These are phyloP conservation scores for Monoplex corrugatus DNA, from an alignment of 2,888 invertebrate species.

Conservation along the genomic window DNA sequence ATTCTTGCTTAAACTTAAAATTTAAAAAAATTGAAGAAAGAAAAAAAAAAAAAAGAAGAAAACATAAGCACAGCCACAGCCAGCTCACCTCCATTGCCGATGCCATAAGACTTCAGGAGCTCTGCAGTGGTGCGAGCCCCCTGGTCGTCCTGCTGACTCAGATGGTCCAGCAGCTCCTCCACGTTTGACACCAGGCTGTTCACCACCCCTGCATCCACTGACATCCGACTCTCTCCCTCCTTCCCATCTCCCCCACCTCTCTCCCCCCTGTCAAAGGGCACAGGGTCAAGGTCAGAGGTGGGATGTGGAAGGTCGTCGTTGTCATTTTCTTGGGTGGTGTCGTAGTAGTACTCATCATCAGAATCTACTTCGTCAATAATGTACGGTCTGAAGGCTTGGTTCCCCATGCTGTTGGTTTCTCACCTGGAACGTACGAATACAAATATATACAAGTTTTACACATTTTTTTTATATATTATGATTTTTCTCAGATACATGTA, in stretches of 20 bases:
- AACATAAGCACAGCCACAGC: background rate
- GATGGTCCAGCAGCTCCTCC: constrained; percentile 63
- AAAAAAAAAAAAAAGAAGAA: background rate
- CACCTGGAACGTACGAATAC: no score
- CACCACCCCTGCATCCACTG: constrained; percentile 52
- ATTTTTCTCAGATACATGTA: no score
- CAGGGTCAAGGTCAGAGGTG: background rate
- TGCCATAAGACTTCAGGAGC: background rate
- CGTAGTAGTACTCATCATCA: constrained; percentile 46
- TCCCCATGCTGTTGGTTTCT: constrained; percentile 47
- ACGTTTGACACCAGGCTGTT: constrained; percentile 57
- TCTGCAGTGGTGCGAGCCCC: constrained; percentile 51
- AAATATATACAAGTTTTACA: no score
- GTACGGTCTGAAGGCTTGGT: constrained; percentile 47
- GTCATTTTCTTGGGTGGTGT: constrained; percentile 19
- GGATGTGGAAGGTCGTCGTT: background rate
- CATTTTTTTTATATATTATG: no score
- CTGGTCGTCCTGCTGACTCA: constrained; percentile 60
- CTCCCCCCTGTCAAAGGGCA: background rate
- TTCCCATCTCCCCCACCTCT: background rate
- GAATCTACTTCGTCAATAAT: constrained; percentile 55
- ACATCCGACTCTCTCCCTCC: background rate
- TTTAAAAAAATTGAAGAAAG: background rate
- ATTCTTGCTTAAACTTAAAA: no score
- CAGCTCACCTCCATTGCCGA: background rate